Evolutionary conservation across 2,797 vertebrate genomes (phyloP).

Genomic region (Lacerta agilis): DNA sequence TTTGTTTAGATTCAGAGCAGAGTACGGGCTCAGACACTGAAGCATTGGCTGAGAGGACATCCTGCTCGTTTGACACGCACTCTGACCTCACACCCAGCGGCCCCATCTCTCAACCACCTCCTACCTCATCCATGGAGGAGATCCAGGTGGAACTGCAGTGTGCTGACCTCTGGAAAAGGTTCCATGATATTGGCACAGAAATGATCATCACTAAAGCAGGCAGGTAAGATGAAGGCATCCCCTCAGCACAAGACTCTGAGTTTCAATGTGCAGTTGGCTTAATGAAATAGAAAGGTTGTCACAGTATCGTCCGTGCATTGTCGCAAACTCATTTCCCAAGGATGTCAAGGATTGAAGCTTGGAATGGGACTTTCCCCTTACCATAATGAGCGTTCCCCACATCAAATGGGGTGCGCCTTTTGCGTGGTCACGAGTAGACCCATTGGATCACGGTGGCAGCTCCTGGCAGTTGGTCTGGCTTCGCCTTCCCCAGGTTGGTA

Average conservation of each 20-base stretch:
- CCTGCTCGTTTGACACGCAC: conserved; percentile 91
- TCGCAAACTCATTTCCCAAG: background rate
- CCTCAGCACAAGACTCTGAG: background rate
- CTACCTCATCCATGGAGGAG: conserved; percentile 94
- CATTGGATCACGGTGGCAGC: too few relatives aligned
- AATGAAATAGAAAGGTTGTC: background rate
- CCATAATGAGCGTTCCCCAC: background rate
- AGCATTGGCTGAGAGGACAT: conserved; percentile 90
- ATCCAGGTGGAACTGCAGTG: conserved; percentile 98
- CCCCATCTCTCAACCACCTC: conserved; percentile 83
- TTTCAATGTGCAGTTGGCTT: too few relatives aligned
- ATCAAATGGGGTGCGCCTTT: too few relatives aligned
- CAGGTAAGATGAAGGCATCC: conserved; percentile 82
- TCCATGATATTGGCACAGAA: conserved; percentile 98
- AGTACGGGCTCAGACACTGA: conserved; percentile 95
- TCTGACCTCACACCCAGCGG: conserved; percentile 84
- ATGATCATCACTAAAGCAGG: conserved; percentile 99
- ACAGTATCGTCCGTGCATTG: background rate
- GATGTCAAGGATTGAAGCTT: background rate
- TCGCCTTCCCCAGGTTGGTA: too few relatives aligned
- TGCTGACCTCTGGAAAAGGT: conserved; percentile 97
- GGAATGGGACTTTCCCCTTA: background rate
- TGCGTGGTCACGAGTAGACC: too few relatives aligned
- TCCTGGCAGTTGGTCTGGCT: too few relatives aligned
- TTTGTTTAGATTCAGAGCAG: conserved; percentile 90